Evolutionary conservation across 2,797 vertebrate genomes (phyloP).

Genomic region (Acropternis orthonyx): DNA sequence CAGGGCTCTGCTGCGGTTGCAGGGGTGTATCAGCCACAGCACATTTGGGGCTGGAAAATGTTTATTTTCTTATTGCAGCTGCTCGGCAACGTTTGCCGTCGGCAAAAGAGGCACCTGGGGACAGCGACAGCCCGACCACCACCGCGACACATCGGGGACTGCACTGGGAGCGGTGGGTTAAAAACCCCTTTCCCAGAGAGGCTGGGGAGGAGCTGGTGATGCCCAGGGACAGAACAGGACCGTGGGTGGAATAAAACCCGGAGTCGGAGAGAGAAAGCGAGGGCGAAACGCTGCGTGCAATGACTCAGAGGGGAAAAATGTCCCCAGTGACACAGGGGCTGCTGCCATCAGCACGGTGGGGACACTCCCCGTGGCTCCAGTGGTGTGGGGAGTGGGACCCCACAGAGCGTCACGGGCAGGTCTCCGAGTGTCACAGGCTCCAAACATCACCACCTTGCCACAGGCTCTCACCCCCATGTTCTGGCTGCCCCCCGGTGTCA

Average conservation of each 20-base stretch:
- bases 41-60: background rate
- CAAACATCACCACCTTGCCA: background rate
- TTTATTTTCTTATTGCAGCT: background rate
- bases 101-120: no score
- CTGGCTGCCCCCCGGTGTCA: background rate
- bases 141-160: accelerated
- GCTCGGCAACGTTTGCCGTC: background rate
- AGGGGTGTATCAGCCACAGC: background rate
- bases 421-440: background rate
- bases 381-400: background rate
- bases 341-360: background rate
- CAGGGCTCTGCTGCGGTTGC: background rate
- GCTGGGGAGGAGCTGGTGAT: no score
- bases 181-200: background rate
- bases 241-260: background rate
- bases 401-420: background rate
- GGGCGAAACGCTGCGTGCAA: background rate
- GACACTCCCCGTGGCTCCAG: background rate
- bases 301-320: background rate
- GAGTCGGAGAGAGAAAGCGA: background rate
- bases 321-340: accelerated
- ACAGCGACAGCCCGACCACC: accelerated
- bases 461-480: accelerated
- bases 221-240: background rate
- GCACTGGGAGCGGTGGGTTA: accelerated